Evolutionary conservation across 2,797 vertebrate genomes (phyloP), one percentile per base, ranked within the genome.

Genomic region (Adrianichthys oophorus): DNA sequence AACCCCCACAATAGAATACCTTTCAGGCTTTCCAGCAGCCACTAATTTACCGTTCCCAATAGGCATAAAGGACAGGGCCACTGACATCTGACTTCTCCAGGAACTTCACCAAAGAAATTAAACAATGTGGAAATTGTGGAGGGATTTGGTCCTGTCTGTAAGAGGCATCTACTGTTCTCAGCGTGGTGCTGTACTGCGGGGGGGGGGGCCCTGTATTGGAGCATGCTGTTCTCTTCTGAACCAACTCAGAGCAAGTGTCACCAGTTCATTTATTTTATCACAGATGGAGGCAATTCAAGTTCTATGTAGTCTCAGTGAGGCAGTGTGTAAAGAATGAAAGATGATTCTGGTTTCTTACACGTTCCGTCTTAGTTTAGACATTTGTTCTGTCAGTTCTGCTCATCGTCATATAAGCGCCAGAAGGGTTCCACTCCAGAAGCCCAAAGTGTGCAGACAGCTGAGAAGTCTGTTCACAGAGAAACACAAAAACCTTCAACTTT

Each of bases 61-160:
- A 44, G 68, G 78, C 79, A 90, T 85, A 88, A 90, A 89, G 82
- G 68, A 79, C 62, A 17, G 72, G 83, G 83, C 87, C 78, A 82
- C 69, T 90, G 91, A 90, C 87, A 89, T 91, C 89, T 92, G 91
- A 93, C 89, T 90, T 75, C 76, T 86, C 68, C 60, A 45, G 82
- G 80, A 86, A 83, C 89, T 88, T 89, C 85, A 80, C 88, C 78
- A 89, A 92, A 88, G 90, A 87, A 81, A 79, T 80, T 74, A 85
- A 87, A 92, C 90, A 91, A 91, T 91, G 85, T 86, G 74, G 83
- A 91, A 89, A 90, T 90, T 91, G 86, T 90, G 80, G 72, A 76
- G 78, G 84, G 87, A 87, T 85, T 90, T 88, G 83, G 72, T 84
- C 64, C 63, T 78, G 78, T 83, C 83, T 68, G 59, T 86, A 76